Evolutionary conservation across 2,888 invertebrate species (phyloP), one percentile per base, ranked within the genome.

Genomic region (Caenorhabditis angaria): DNA sequence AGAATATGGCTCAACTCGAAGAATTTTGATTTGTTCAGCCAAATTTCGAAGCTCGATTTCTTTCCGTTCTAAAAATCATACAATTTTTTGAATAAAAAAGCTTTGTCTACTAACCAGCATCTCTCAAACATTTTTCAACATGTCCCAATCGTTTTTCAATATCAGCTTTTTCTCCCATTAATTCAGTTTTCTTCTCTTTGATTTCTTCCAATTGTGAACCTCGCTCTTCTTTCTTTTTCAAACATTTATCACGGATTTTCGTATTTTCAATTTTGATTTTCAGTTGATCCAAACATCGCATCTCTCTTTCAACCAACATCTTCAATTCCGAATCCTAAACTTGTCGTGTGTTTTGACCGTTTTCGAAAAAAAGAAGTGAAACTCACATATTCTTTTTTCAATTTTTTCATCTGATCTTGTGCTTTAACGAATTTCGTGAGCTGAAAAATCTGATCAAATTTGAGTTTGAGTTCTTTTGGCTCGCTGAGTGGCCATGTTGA

Each of bases 401-500:
- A 68, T 61, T 78, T 83, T 50, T 76, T 92, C 25, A 95, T 93
- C 87, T 91, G 86, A 64, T 97, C 97, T 81, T 97, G 89, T 0
- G 93, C 93, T 64, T 91, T 91, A 58, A 92, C 92, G 88, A 94
- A 96, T 71, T 92, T 92, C 63, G 91, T 91, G 61, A 97, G 55
- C 90, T 96, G 95, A 90, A 99, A 99, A 82, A 99, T 97, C 75
- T 94, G 94, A 91, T 99, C 99, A 90, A 99, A 97, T 81, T 93
- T 93, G 78, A 93, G 93, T 88, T 99, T 99, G 0, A 99, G 91
- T 83, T 93, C 93, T 88, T 94, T 94, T 0, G 93, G 93, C 88
- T 96, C 95, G 87, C 95, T 94, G 63, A 99, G 89, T 0, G 99
- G 97, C 92, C 99, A 99, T 86, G 92, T 92, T 0, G 95, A 93